Percentiles rank a stretch among this genome's conserved stretches.
phyloP scores from a whole-genome alignment of 1,140 invertebrate genomes.

The Heterodera schachtii region DNA sequence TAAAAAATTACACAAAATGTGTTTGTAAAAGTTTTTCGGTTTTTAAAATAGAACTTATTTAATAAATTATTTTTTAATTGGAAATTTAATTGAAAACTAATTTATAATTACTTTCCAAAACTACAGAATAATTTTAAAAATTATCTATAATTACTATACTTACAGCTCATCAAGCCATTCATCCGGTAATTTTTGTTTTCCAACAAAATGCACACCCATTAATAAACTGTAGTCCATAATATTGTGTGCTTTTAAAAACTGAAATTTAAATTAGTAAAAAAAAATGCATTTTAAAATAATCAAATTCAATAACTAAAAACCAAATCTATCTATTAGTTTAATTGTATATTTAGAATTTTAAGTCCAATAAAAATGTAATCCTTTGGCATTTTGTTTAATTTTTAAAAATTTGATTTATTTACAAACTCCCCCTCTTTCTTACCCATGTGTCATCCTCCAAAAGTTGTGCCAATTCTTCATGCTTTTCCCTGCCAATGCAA shows the following conservation, averaged over 20 bases:
- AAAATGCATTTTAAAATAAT: too few species aligned
- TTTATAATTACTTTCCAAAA: neutral
- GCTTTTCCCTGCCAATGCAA: neutral
- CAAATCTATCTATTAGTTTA: too few species aligned
- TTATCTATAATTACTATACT: neutral
- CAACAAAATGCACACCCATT: constrained; percentile 67
- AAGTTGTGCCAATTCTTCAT: neutral
- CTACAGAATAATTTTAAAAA: neutral
- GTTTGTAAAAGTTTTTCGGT: too few species aligned
- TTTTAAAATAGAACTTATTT: neutral
- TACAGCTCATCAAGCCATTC: neutral
- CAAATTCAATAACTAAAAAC: too few species aligned
- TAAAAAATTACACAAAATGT: neutral
- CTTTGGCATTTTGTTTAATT: too few species aligned
- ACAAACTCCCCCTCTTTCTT: neutral
- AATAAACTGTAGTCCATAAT: constrained; percentile 94
- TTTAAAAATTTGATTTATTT: too few species aligned
- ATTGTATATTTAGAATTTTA: too few species aligned
- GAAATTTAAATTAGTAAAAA: neutral
- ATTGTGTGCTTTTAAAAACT: constrained; percentile 4
- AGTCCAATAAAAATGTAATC: too few species aligned
- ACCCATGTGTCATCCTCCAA: neutral
- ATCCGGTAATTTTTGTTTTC: neutral
- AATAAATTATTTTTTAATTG: neutral
- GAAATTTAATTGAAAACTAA: neutral